Conservation (phyloP, 1,140 invertebrate species). For the Megalonaias nervosa region DNA sequence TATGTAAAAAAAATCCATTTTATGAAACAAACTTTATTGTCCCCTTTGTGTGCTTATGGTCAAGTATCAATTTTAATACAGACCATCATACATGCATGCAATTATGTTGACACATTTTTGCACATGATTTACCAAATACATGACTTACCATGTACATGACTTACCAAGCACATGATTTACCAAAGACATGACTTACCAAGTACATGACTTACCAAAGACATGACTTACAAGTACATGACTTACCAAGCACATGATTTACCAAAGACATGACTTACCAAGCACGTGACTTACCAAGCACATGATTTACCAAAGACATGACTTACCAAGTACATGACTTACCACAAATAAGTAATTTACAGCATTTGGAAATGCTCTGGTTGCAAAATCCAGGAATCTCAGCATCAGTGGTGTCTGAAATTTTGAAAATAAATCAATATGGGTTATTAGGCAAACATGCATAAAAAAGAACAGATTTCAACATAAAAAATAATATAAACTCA, state of each 20-base stretch:
- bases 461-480: too few relatives aligned
- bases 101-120: too few relatives aligned
- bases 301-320: constrained; percentile 1
- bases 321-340: constrained; percentile 40
- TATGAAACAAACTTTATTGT: background rate
- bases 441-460: background rate
- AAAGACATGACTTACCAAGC: background rate
- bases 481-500: background rate
- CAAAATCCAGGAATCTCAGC: constrained; percentile 69
- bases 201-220: constrained; percentile 60
- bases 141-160: constrained; percentile 5
- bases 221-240: too few relatives aligned
- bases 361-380: constrained; percentile 41
- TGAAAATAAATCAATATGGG: constrained; percentile 16
- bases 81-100: too few relatives aligned
- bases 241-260: constrained; percentile 9
- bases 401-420: constrained; percentile 78
- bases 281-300: background rate
- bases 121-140: too few relatives aligned
- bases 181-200: constrained; percentile 49
- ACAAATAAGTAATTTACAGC: constrained; percentile 57
- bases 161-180: background rate
- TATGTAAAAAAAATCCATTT: background rate
- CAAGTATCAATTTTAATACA: too few relatives aligned
- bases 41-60: background rate